phyloP scores from a whole-genome alignment of 64 coral and sea anemone genomes.

The Trachythela sp. region DNA sequence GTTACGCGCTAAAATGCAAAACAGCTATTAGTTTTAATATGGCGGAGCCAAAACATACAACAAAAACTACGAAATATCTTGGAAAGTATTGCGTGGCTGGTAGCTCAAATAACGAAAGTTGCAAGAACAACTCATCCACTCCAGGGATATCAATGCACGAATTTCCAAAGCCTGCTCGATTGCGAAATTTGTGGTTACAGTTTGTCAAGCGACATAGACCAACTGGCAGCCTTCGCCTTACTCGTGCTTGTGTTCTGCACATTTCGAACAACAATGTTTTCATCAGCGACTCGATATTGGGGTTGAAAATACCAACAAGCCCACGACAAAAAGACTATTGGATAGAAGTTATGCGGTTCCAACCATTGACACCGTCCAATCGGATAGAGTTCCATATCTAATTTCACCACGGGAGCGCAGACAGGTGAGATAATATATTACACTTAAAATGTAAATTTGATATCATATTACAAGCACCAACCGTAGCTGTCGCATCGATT shows the following conservation, averaged over 20 bases:
- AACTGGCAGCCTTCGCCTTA: neutral
- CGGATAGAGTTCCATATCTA: neutral
- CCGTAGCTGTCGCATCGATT: no score
- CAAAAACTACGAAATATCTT: no score
- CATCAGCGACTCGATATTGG: neutral
- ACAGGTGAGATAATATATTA: neutral
- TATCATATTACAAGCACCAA: neutral
- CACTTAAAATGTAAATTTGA: neutral
- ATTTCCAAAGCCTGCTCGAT: neutral
- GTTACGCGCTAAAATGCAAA: no score
- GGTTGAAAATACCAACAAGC: no score
- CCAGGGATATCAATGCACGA: neutral
- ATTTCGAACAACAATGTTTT: neutral
- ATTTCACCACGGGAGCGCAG: neutral
- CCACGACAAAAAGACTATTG: neutral
- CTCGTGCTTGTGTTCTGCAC: neutral
- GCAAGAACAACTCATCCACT: constrained; percentile 2
- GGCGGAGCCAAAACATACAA: no score
- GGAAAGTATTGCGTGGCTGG: constrained; percentile 6
- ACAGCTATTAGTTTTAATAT: no score
- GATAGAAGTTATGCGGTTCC: neutral
- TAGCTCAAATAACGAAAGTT: neutral
- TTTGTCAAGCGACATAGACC: neutral
- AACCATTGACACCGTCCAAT: neutral
- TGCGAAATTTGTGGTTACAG: neutral